These are phyloP conservation scores for Spongia lamella DNA, from an alignment of 37 sponge, comb jelly and placozoan genomes.

Conservation along the genomic window DNA sequence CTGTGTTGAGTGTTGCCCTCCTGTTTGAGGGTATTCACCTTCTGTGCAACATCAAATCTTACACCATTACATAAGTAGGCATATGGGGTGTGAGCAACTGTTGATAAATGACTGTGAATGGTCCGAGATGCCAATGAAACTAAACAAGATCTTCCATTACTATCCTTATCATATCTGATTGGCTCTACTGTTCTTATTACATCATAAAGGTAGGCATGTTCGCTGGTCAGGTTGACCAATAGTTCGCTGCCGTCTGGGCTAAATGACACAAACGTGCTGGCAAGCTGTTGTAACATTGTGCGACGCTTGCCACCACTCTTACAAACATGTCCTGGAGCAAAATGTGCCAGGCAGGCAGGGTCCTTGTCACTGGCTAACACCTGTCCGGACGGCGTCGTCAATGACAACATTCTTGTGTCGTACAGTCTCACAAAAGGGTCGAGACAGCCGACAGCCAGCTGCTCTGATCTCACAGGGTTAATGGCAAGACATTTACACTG, in stretches of 20 bases:
- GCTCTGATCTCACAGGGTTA: conserved; percentile 75
- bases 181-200: conserved; percentile 4
- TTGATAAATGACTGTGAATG: too few relatives aligned
- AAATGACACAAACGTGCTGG: conserved; percentile 73
- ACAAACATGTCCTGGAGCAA: conserved; percentile 57
- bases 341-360: conserved; percentile 52
- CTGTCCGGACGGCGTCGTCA: not conserved
- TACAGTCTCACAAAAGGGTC: conserved; percentile 85
- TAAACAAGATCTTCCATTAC: not conserved
- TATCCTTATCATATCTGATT: conserved; percentile 24
- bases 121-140: too few relatives aligned
- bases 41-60: not conserved
- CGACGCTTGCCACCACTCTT: not conserved
- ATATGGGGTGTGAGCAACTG: too few relatives aligned
- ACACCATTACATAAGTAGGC: too few relatives aligned
- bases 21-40: conserved; percentile 39
- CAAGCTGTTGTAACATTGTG: not conserved
- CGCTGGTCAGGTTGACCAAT: conserved; percentile 76
- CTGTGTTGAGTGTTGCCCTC: conserved; percentile 46
- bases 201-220: conserved; percentile 83
- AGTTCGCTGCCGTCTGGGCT: conserved; percentile 79
- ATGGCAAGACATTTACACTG: conserved; percentile 88
- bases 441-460: conserved; percentile 79
- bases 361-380: not conserved
- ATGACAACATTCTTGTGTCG: conserved; percentile 71